phyloP scores from a whole-genome alignment of 2,888 invertebrate species.

The Trichogramma dendrolimi region DNA sequence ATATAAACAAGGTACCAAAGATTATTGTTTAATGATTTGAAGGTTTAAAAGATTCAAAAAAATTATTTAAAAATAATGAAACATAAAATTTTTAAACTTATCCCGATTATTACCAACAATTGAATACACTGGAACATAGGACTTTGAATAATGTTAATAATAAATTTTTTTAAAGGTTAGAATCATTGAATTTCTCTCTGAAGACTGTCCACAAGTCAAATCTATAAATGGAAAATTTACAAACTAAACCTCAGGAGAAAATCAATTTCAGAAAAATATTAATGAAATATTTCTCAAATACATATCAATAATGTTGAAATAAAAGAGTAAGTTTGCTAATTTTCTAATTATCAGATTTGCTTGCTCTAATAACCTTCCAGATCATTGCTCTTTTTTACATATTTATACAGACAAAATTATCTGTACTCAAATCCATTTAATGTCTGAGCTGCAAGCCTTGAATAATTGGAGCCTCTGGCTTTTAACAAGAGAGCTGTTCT shows the following conservation, averaged over 20 bases:
- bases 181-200: no score
- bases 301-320: neutral
- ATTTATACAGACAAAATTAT: constrained; percentile 25
- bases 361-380: constrained; percentile 18
- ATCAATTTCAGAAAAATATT: neutral
- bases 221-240: constrained; percentile 25
- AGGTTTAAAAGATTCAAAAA: no score
- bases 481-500: constrained; percentile 29
- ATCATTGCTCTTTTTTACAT: constrained; percentile 11
- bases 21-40: no score
- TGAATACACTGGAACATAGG: no score
- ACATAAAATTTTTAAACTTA: no score
- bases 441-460: constrained; percentile 24
- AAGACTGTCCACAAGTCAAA: constrained; percentile 10
- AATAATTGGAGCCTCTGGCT: constrained; percentile 27
- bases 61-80: no score
- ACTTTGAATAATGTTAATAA: no score
- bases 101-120: no score
- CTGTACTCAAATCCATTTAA: constrained; percentile 28
- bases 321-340: constrained; percentile 16
- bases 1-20: no score
- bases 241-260: constrained; percentile 1
- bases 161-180: no score
- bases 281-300: neutral
- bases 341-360: constrained; percentile 22